These are phyloP conservation scores for Pseudorectes ferrugineus DNA, from an alignment of 2,113 vertebrate species.

Conservation along the genomic window DNA sequence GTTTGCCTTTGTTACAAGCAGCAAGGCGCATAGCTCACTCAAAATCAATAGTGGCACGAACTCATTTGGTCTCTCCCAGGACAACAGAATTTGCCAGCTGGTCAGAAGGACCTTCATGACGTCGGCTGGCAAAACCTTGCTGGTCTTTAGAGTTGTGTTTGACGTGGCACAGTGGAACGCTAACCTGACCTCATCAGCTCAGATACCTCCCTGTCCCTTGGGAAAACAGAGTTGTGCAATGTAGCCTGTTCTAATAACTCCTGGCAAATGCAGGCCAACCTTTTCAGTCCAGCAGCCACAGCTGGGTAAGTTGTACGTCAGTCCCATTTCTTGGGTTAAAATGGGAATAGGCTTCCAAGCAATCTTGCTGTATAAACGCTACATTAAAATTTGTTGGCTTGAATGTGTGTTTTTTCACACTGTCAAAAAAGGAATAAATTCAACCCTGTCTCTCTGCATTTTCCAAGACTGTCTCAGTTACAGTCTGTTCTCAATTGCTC, in stretches of 20 bases:
- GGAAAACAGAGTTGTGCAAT: conserved; percentile 5
- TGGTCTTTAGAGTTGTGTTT: neutral
- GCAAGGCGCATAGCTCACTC: neutral
- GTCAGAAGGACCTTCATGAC: conserved; percentile 18
- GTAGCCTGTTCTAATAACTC: neutral
- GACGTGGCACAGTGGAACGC: neutral
- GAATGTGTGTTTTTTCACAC: neutral
- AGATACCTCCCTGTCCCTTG: neutral
- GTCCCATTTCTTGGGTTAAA: neutral
- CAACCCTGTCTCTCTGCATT: neutral
- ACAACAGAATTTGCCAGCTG: neutral
- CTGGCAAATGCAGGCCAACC: neutral
- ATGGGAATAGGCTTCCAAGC: neutral
- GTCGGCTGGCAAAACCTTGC: neutral
- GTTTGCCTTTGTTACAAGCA: conserved; percentile 2
- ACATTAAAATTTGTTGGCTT: neutral
- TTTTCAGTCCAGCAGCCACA: neutral
- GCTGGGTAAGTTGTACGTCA: neutral
- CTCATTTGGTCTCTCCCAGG: neutral
- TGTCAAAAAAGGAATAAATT: neutral
- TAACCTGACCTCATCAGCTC: neutral
- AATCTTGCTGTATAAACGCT: neutral
- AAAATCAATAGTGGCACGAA: neutral
- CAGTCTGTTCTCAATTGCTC: neutral
- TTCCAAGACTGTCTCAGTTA: neutral